Base-by-base conservation (phyloP, 2,797 vertebrate genomes). In the Poeciliopsis turneri region DNA sequence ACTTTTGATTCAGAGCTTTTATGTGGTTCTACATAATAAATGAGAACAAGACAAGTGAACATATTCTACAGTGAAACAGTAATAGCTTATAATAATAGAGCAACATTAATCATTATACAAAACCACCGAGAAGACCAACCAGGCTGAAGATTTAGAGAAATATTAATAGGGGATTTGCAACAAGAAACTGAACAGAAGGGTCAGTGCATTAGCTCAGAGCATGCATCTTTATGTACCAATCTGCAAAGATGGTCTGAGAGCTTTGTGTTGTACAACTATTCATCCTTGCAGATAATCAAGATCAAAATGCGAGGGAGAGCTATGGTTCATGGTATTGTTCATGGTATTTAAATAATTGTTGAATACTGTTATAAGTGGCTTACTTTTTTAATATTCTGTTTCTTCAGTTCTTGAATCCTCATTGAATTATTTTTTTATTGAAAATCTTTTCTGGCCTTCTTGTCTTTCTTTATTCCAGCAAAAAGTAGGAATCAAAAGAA, bases 161-260 rank as follows among this genome's bases (percentile, higher is more conserved):
- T 43, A 43, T 69, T 43, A 69, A 41, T n/a, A n/a, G 39, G 66
- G 23, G 39, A 69, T 69, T 69, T 69, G 66, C 39, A 43, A 69
- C 20, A 69, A 69, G 39, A 69, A 11, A 69, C 66, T 20, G 20
- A 36, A 39, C 36, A 25, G 66, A n/a, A 25, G 66, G 36, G 20
- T 41, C 39, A n/a, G 66, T 13, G 39, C 10, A 69, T 13, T 7
- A 43, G 66, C 23, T 69, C 23, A 7, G 33, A 66, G 59, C 1
- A 16, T 36, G 28, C 59, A 36, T 61, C 30, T 64, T 41, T 25
- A 39, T 39, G 64, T 68, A 11, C 64, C 8, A 36, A 10, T 64
- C 3, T 23, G 36, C 36, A 68, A 41, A 39, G 18, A 41, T 39
- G 20, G 7, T 39, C 64, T 41, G 30, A 36, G 16, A 64, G 16